phyloP scores from a whole-genome alignment of 2,888 invertebrate species.

The Drosophila koepferae region DNA sequence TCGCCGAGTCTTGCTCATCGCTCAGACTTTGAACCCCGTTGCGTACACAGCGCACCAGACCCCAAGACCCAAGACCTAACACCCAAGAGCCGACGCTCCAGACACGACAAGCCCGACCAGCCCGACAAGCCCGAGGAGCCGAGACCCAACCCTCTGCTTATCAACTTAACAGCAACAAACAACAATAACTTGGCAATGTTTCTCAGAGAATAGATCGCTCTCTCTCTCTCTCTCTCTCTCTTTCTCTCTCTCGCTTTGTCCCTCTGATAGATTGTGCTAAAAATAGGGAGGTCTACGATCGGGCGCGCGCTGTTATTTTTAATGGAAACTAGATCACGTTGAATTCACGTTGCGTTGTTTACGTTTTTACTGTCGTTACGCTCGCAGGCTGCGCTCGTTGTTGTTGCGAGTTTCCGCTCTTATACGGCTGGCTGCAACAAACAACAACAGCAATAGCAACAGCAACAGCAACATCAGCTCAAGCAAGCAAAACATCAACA shows the following conservation, averaged over 20 bases:
- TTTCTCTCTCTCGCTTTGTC: constrained; percentile 7
- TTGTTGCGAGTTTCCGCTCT: constrained; percentile 65
- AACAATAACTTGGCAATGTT: constrained; percentile 10
- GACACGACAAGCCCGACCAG: constrained; percentile 9
- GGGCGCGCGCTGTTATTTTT: constrained; percentile 74
- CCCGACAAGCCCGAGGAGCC: not conserved
- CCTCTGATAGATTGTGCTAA: constrained; percentile 68
- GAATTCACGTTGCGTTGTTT: constrained; percentile 75
- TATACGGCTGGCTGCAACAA: constrained; percentile 62
- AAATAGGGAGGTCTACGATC: constrained; percentile 72
- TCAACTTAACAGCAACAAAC: constrained; percentile 24
- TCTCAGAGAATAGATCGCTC: constrained; percentile 10
- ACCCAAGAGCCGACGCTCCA: constrained; percentile 11
- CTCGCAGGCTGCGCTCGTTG: constrained; percentile 45
- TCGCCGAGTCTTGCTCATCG: constrained; percentile 43
- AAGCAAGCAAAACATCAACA: constrained; percentile 76
- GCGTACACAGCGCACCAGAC: constrained; percentile 45
- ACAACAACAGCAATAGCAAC: constrained; percentile 35
- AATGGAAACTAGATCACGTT: constrained; percentile 82
- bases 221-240: not conserved
- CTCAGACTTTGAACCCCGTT: constrained; percentile 63
- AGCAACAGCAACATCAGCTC: constrained; percentile 37
- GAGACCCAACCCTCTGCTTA: constrained; percentile 40
- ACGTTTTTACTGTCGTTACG: constrained; percentile 67
- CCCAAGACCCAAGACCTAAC: constrained; percentile 11